phyloP scores from a whole-genome alignment of 2,113 vertebrate genomes.

The Cygnus buccinator region DNA sequence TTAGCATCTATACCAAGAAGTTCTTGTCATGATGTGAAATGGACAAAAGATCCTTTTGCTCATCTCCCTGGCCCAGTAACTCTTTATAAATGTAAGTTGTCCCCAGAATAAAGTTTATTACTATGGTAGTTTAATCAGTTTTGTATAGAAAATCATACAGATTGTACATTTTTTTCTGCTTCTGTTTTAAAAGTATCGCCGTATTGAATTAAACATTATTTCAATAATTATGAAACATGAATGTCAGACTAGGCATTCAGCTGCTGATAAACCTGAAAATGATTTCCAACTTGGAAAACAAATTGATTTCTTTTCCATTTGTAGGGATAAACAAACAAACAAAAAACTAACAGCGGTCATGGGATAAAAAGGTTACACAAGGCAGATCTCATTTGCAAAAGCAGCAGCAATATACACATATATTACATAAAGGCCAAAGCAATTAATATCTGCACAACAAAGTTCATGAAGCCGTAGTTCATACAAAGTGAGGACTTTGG shows the following conservation, averaged over 20 bases:
- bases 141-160: neutral
- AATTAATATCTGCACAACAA: constrained; percentile 16
- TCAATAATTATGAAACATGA: neutral
- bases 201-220: constrained; percentile 6
- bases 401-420: neutral
- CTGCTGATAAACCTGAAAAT: neutral
- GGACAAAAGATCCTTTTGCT: neutral
- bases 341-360: neutral
- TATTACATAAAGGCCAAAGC: neutral
- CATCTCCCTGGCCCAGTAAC: neutral
- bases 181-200: neutral
- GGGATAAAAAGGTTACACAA: neutral
- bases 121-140: neutral
- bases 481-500: neutral
- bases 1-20: neutral
- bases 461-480: neutral
- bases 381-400: constrained; percentile 14
- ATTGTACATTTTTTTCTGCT: neutral
- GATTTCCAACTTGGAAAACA: neutral
- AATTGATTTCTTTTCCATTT: neutral
- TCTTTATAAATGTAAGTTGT: neutral
- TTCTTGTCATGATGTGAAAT: neutral
- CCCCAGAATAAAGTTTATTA: neutral
- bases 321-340: neutral
- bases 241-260: neutral